A percentile compares a stretch with the other conserved stretches of the same genome.
phyloP scores from a whole-genome alignment of 2,113 vertebrate species.

The Brachypteracias leptosomus region DNA sequence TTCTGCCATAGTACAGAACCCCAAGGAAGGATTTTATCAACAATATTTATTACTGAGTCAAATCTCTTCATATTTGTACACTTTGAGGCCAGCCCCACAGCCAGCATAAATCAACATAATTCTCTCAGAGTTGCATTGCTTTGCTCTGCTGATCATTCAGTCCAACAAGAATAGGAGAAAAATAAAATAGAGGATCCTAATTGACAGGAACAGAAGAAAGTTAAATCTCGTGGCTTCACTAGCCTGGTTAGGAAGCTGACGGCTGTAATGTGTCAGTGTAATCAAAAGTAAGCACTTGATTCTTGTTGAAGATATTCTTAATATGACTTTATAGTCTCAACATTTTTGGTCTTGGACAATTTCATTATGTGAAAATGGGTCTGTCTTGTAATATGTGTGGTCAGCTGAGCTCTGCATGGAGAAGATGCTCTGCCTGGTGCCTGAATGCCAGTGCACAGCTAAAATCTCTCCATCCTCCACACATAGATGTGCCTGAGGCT shows the following conservation, averaged over 20 bases:
- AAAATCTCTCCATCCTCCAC: neutral
- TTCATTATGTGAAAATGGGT: neutral
- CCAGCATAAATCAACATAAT: neutral
- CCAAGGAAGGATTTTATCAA: neutral
- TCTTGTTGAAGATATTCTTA: neutral
- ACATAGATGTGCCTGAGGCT: neutral
- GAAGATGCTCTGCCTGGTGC: neutral
- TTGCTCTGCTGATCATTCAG: neutral
- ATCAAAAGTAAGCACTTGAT: neutral
- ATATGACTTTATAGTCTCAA: neutral
- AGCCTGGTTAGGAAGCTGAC: neutral
- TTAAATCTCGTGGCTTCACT: neutral
- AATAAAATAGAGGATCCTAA: neutral
- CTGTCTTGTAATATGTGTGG: neutral
- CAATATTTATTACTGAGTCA: neutral
- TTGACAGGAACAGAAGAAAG: neutral
- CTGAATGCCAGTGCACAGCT: accelerated
- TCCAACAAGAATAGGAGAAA: neutral
- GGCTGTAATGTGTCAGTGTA: neutral
- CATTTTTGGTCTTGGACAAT: neutral
- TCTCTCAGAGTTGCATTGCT: neutral
- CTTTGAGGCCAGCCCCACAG: neutral
- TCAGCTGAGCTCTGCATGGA: neutral
- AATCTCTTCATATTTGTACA: neutral
- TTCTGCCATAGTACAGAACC: neutral